Conservation (phyloP, 2,797 vertebrate species). For the Acanthurus lineatus region DNA sequence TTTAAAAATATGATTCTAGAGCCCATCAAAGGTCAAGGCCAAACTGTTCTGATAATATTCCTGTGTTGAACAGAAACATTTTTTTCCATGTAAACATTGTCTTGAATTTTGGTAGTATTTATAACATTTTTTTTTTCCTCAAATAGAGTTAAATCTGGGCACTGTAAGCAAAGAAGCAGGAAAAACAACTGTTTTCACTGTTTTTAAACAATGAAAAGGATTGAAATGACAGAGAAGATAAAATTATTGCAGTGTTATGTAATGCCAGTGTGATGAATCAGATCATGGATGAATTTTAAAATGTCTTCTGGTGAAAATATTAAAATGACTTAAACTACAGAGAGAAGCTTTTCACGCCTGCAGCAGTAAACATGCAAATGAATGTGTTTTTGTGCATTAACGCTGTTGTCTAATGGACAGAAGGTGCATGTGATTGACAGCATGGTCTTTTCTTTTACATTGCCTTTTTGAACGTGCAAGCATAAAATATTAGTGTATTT, state of each 20-base stretch:
- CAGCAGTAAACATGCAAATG: conserved; percentile 30
- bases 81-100: not conserved
- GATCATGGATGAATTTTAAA: not conserved
- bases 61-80: not conserved
- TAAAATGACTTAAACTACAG: conserved; percentile 6
- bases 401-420: conserved; percentile 5
- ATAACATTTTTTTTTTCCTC: no score
- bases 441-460: conserved; percentile 9
- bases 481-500: not conserved
- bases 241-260: not conserved
- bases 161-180: no score
- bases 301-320: conserved; percentile 12
- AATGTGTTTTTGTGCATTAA: not conserved
- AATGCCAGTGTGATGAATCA: not conserved
- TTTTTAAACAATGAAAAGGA: not conserved
- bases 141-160: not conserved
- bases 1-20: not conserved
- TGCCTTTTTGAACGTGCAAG: not conserved
- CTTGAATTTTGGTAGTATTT: no score
- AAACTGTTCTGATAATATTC: not conserved
- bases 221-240: not conserved
- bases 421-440: not conserved
- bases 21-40: conserved; percentile 48
- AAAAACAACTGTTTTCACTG: not conserved
- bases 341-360: conserved; percentile 17